phyloP scores from a whole-genome alignment of 2,888 invertebrate species.

The Iselma pallidipennis region DNA sequence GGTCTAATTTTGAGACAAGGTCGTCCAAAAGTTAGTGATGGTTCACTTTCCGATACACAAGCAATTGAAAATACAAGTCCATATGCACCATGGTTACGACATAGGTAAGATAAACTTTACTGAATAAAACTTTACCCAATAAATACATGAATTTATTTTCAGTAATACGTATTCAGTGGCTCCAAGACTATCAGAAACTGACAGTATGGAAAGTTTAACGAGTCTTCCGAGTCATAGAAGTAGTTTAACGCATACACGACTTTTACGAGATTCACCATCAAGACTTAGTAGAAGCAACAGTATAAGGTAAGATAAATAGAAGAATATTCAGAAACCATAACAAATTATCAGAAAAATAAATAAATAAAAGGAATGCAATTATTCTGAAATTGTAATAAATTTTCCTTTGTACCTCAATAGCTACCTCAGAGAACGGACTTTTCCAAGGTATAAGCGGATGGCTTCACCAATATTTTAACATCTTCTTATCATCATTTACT shows the following conservation, averaged over 20 bases:
- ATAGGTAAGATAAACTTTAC: no score
- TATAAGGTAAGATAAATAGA: conserved; percentile 73
- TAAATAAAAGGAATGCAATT: not conserved
- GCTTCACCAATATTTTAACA: conserved; percentile 6
- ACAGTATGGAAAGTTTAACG: conserved; percentile 82
- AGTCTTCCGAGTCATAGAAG: conserved; percentile 61
- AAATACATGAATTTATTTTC: conserved; percentile 46
- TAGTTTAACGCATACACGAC: conserved; percentile 73
- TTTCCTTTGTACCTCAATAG: conserved; percentile 60
- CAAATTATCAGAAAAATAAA: not conserved
- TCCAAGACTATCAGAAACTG: conserved; percentile 84
- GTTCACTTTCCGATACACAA: conserved; percentile 85
- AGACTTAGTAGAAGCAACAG: conserved; percentile 89
- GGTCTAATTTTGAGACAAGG: conserved; percentile 53
- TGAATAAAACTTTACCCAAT: no score
- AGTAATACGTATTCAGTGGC: conserved; percentile 75
- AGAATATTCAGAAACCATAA: not conserved
- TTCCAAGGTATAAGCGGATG: conserved; percentile 76
- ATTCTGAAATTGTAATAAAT: conserved; percentile 13
- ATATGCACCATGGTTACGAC: conserved; percentile 85
- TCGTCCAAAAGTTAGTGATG: conserved; percentile 64
- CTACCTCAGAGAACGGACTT: conserved; percentile 92
- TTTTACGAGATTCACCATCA: conserved; percentile 71
- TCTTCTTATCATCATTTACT: conserved; percentile 1
- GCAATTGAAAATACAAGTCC: conserved; percentile 82